A percentile compares a stretch with the other conserved stretches of the same genome.
These are phyloP conservation scores for Crossocerus cetratus DNA, from an alignment of 2,888 invertebrate species.

Conservation along the genomic window DNA sequence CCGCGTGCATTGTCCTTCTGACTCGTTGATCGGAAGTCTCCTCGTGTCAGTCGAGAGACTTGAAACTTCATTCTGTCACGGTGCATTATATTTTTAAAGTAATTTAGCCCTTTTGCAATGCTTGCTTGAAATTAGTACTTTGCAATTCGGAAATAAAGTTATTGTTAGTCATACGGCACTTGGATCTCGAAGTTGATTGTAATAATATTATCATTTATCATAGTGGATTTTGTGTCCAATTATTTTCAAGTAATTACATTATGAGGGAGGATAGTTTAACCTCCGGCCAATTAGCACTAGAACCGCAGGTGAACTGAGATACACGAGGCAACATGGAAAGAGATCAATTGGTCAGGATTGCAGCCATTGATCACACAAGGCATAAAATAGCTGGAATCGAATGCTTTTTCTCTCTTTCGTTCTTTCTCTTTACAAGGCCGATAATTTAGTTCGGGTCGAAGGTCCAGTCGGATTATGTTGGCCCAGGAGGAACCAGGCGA, in stretches of 20 bases:
- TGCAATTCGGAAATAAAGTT: too few relatives aligned
- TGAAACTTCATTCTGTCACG: not conserved
- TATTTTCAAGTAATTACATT: too few relatives aligned
- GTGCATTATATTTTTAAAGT: not conserved
- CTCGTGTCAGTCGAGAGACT: not conserved
- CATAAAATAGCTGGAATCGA: constrained; percentile 55
- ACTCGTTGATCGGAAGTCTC: constrained; percentile 17
- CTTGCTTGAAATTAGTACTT: too few relatives aligned
- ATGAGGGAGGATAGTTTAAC: too few relatives aligned
- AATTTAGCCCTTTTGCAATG: not conserved
- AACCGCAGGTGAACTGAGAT: constrained; percentile 5
- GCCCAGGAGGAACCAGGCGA: not conserved
- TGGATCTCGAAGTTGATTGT: too few relatives aligned
- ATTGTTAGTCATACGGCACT: too few relatives aligned
- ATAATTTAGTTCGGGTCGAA: constrained; percentile 55
- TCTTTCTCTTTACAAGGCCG: constrained; percentile 42
- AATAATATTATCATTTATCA: too few relatives aligned
- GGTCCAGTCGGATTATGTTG: constrained; percentile 31
- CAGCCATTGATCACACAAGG: constrained; percentile 37
- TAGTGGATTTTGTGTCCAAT: too few relatives aligned
- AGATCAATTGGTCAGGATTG: constrained; percentile 39
- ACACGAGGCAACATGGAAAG: not conserved
- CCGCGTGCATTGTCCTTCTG: constrained; percentile 5
- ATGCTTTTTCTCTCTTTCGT: constrained; percentile 20
- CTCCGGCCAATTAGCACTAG: too few relatives aligned